These are phyloP conservation scores for Mandrillus leucophaeus DNA, from an alignment of 2,113 vertebrate genomes.

Conservation along the genomic window DNA sequence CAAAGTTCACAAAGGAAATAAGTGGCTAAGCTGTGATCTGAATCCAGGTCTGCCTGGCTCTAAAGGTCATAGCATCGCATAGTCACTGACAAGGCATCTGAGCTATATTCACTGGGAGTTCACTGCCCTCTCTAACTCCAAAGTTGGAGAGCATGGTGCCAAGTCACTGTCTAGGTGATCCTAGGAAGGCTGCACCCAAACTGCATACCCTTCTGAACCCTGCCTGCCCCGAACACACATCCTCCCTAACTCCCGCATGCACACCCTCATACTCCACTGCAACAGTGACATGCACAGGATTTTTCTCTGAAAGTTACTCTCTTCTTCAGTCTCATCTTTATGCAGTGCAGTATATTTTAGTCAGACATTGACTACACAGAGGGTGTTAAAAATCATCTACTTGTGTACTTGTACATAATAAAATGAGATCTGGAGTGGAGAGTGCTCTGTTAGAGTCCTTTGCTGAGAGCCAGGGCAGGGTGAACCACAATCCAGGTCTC, in stretches of 20 bases:
- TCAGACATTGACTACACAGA: neutral
- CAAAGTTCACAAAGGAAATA: neutral
- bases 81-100: neutral
- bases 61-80: neutral
- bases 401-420: neutral
- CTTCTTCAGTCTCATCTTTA: neutral
- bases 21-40: neutral
- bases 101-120: neutral
- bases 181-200: neutral
- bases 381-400: neutral
- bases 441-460: no score
- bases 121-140: neutral
- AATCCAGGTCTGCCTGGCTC: neutral
- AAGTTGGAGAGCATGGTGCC: neutral
- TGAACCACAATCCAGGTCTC: neutral
- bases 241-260: fast-evolving
- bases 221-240: no score
- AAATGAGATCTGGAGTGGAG: neutral
- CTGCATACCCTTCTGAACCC: neutral
- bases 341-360: neutral
- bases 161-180: neutral
- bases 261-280: fast-evolving
- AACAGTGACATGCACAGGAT: fast-evolving
- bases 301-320: neutral
- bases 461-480: neutral